phyloP scores from a whole-genome alignment of 2,113 vertebrate genomes.

The Indri indri region DNA sequence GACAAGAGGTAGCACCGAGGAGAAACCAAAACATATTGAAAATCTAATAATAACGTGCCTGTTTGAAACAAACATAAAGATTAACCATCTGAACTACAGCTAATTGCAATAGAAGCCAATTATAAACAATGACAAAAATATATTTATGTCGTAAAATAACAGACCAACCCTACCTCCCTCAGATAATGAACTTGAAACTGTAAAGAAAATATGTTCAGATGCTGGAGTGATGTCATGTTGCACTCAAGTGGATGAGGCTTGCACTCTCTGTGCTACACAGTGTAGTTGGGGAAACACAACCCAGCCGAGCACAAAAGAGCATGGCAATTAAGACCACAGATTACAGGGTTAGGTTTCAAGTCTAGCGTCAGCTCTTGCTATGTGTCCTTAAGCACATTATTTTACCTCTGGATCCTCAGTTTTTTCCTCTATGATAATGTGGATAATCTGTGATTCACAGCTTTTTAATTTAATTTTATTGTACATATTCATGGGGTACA shows the following conservation, averaged over 20 bases:
- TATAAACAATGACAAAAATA: constrained; percentile 73
- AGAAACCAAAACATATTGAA: constrained; percentile 50
- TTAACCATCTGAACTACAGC: constrained; percentile 40
- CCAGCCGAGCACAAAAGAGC: neutral
- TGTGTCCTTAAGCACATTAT: neutral
- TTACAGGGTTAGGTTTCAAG: neutral
- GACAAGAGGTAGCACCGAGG: neutral
- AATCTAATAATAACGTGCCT: constrained; percentile 55
- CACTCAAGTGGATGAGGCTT: neutral
- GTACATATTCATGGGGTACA: no score
- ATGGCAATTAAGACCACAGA: neutral
- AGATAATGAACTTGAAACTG: constrained; percentile 69
- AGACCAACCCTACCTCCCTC: constrained; percentile 72
- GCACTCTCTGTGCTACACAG: neutral
- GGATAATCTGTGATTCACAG: neutral
- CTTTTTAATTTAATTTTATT: neutral
- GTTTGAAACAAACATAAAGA: constrained; percentile 71
- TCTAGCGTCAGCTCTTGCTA: neutral
- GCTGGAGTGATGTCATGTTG: neutral
- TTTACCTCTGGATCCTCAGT: neutral
- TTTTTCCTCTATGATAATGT: neutral
- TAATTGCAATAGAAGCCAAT: constrained; percentile 71
- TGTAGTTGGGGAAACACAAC: neutral
- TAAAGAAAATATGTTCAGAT: constrained; percentile 72
- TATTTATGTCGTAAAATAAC: constrained; percentile 75